These are phyloP conservation scores for Palythoa grandiflora DNA, from an alignment of 92 coral and sea anemone species.

Conservation along the genomic window DNA sequence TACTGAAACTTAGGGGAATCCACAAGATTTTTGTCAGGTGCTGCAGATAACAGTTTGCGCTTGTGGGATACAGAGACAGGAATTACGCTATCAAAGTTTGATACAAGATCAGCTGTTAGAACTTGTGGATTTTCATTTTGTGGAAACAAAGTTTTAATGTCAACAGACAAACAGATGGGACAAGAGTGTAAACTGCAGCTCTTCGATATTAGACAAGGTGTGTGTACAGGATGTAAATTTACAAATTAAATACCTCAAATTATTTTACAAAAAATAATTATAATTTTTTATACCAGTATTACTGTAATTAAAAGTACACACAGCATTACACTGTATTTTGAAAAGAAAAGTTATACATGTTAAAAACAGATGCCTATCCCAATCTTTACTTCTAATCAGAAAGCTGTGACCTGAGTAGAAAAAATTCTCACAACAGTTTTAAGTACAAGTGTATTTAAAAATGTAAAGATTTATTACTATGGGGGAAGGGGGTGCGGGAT, in stretches of 20 bases:
- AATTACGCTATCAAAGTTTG: slow-evolving; percentile 84
- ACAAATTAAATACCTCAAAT: background rate
- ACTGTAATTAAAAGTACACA: too few species aligned
- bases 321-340: too few species aligned
- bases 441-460: too few species aligned
- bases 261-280: too few species aligned
- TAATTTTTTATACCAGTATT: too few species aligned
- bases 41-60: slow-evolving; percentile 95
- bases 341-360: too few species aligned
- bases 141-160: slow-evolving; percentile 86
- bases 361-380: too few species aligned
- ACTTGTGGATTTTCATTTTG: slow-evolving; percentile 95
- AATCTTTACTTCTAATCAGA: too few species aligned
- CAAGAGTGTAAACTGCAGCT: slow-evolving; percentile 83
- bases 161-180: slow-evolving; percentile 98
- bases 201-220: slow-evolving; percentile 89
- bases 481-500: too few species aligned
- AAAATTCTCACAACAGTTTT: too few species aligned
- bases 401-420: too few species aligned
- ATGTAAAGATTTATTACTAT: too few species aligned
- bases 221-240: background rate
- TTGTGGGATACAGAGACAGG: slow-evolving; percentile 98
- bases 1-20: slow-evolving; percentile 75
- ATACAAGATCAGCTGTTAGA: slow-evolving; percentile 93
- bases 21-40: slow-evolving; percentile 85